Evolutionary conservation across 1,140 invertebrate species (phyloP).

Genomic region (Bombus impatiens): DNA sequence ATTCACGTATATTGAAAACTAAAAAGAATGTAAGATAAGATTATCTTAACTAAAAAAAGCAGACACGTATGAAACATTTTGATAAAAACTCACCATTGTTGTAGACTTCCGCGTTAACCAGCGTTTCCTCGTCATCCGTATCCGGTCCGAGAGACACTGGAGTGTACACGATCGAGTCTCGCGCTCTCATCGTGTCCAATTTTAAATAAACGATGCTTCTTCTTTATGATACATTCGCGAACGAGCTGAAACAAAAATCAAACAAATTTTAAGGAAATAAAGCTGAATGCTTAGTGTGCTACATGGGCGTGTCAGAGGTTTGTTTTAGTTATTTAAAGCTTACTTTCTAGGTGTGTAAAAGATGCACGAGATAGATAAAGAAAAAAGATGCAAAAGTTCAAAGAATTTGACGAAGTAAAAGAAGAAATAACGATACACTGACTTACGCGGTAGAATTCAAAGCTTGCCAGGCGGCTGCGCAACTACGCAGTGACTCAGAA

Average conservation of each 20-base stretch:
- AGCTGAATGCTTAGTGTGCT: neutral
- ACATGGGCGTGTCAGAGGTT: neutral
- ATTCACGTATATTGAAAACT: too few relatives aligned
- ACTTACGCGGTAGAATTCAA: slow-evolving; percentile 46
- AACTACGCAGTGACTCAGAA: slow-evolving; percentile 55
- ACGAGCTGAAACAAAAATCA: slow-evolving; percentile 42
- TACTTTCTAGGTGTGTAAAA: neutral
- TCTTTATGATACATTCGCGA: slow-evolving; percentile 35
- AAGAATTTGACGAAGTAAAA: slow-evolving; percentile 23
- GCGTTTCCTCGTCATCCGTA: slow-evolving; percentile 80
- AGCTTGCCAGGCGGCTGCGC: slow-evolving; percentile 24
- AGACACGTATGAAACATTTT: too few relatives aligned
- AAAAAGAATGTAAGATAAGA: too few relatives aligned
- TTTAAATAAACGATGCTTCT: neutral
- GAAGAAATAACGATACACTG: slow-evolving; percentile 29
- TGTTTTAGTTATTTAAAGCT: neutral
- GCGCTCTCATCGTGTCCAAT: slow-evolving; percentile 73
- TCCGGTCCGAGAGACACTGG: slow-evolving; percentile 81
- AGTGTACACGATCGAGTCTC: slow-evolving; percentile 80
- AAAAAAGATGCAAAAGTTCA: neutral
- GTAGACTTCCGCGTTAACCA: slow-evolving; percentile 81
- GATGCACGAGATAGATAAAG: neutral
- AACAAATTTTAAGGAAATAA: too few relatives aligned
- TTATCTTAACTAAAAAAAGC: neutral
- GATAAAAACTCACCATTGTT: slow-evolving; percentile 76